Evolutionary conservation across 2,113 vertebrate species (phyloP).

Genomic region (Tragelaphus imberbis): DNA sequence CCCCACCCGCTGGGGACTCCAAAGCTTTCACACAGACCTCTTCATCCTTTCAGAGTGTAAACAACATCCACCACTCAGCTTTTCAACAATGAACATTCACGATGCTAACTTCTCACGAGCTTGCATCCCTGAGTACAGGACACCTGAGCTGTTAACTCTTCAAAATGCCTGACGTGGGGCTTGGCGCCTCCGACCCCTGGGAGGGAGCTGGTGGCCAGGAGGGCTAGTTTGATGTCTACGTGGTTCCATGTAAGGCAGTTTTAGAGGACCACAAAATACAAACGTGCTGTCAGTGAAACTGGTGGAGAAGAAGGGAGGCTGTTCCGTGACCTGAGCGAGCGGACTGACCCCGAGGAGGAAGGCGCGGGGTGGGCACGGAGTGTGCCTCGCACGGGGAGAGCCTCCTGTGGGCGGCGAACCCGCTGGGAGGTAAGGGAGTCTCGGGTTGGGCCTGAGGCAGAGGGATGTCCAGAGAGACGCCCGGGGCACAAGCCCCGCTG

Average conservation of each 20-base stretch:
- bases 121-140: background rate
- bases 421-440: background rate
- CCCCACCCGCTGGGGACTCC: fast-evolving
- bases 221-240: background rate
- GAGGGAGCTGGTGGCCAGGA: background rate
- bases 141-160: background rate
- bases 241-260: background rate
- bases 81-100: fast-evolving
- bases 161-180: fast-evolving
- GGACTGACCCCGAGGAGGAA: background rate
- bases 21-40: too few relatives aligned
- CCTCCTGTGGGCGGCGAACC: background rate
- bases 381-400: fast-evolving
- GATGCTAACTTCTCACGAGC: fast-evolving
- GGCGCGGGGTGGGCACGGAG: fast-evolving
- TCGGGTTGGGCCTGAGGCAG: background rate
- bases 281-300: background rate
- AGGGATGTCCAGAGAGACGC: background rate
- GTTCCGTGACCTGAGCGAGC: background rate
- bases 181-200: fast-evolving
- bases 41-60: fast-evolving
- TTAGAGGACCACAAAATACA: background rate
- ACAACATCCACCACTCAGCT: background rate
- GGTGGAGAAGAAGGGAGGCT: background rate
- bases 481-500: fast-evolving